Percentiles rank a stretch among this genome's conserved stretches.
Evolutionary conservation across 1,140 invertebrate species (phyloP).

Genomic region (Teleopsis dalmanni): DNA sequence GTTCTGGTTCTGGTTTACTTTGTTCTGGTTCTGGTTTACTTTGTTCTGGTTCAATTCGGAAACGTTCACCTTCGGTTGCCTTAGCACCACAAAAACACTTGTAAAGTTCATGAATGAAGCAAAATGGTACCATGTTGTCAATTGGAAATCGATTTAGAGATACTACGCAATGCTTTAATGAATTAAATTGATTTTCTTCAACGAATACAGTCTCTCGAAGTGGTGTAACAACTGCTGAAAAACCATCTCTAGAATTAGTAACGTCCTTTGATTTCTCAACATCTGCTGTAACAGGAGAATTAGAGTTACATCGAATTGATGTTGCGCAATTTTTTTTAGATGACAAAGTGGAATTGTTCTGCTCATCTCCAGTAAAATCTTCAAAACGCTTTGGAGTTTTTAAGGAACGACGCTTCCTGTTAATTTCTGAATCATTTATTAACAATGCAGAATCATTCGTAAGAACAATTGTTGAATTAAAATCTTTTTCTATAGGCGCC

Average conservation of each 20-base stretch:
- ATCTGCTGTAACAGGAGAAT: constrained; percentile 1
- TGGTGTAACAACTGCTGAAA: constrained; percentile 4
- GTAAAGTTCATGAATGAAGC: constrained; percentile 40
- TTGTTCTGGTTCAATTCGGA: constrained; percentile 32
- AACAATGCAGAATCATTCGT: constrained; percentile 39
- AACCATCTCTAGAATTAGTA: not conserved
- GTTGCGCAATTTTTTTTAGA: constrained; percentile 9
- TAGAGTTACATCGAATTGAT: constrained; percentile 2
- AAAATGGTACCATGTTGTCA: constrained; percentile 31
- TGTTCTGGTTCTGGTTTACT: no score
- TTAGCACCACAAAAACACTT: constrained; percentile 39
- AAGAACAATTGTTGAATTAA: constrained; percentile 36
- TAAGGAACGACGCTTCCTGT: constrained; percentile 38
- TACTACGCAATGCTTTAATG: constrained; percentile 34
- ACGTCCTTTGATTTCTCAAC: not conserved
- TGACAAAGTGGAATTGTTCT: not conserved
- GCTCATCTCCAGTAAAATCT: constrained; percentile 31
- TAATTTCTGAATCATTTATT: constrained; percentile 35
- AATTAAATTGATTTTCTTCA: constrained; percentile 22
- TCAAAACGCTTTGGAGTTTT: constrained; percentile 39
- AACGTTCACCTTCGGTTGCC: constrained; percentile 23
- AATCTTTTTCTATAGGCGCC: constrained; percentile 42
- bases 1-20: no score
- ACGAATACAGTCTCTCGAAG: constrained; percentile 19
- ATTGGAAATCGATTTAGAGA: constrained; percentile 23